A percentile compares a stretch with the other conserved stretches of the same genome.
Conservation (phyloP, 2,113 vertebrate species). For the Apus apus region DNA sequence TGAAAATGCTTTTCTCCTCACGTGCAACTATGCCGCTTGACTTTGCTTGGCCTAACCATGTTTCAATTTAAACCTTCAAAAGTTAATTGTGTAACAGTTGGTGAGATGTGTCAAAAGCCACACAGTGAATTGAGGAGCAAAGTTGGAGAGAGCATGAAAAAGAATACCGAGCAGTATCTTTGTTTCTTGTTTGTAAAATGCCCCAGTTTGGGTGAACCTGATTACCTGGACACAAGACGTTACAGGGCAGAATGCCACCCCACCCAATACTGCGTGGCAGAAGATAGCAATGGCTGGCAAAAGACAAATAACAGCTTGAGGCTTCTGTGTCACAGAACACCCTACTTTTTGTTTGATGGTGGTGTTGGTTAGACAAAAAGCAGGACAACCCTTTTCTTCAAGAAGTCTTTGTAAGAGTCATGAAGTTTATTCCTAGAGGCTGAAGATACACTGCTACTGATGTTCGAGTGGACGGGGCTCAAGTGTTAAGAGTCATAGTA, state of each 20-base stretch:
- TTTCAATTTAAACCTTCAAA: background rate
- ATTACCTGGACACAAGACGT: slow-evolving; percentile 19
- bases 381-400: background rate
- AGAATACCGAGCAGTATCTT: slow-evolving; percentile 7
- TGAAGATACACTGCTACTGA: background rate
- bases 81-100: background rate
- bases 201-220: background rate
- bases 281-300: slow-evolving; percentile 43
- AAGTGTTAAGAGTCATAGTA: background rate
- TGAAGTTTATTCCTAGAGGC: background rate
- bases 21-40: background rate
- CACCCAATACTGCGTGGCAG: background rate
- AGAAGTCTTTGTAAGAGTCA: background rate
- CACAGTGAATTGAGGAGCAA: background rate
- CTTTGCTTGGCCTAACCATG: background rate
- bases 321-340: background rate
- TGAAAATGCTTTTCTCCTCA: background rate
- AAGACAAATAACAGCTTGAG: background rate
- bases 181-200: background rate
- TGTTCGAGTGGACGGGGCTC: background rate
- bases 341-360: background rate
- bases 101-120: background rate
- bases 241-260: background rate
- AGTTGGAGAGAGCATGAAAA: background rate
- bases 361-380: background rate